Base-by-base conservation (phyloP, 2,113 vertebrate genomes). In the Myxocyprinus asiaticus region DNA sequence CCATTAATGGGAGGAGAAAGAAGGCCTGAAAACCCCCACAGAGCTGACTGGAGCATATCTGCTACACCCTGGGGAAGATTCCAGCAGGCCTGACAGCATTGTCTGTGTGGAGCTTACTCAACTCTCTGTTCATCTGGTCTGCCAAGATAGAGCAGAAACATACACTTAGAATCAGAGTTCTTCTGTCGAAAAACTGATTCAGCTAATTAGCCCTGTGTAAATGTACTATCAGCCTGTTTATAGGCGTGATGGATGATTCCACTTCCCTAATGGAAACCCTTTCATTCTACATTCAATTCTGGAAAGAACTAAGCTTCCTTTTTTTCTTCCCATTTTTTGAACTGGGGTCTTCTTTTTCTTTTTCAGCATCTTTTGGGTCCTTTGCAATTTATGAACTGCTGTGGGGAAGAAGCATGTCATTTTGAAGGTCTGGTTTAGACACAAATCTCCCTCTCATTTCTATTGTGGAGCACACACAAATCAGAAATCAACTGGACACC, bases 171-270 rank as follows among this genome's bases (percentile, higher is more conserved):
- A 48, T 76, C 47, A 76, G 61, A 63, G 33, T 50, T 76, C 44
- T 76, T 65, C 62, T 76, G 48, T 76, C 12, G 62, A 64, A 55
- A 65, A 65, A 76, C 73, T 55, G 74, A 65, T 76, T 76, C 33
- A 44, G 74, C 74, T 55, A 76, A 76, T 76, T 76, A 76, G 47
- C 74, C 50, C 8, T 17, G 48, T 76, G 73, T 76, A 50, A 33
- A 61, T 44, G 61, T 53, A 48, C 62, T 76, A 65, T 76, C 74
- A 6, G 22, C 15, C 48, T 65, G 48, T 76, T 64, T 65, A 61
- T 64, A 55, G 71, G 61, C 22, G 33, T 76, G 74, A 76, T 76
- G 48, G 48, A 65, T 76, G 74, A 76, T 55, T 7, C 44, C 73
- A 65, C 62, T 65, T 44, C 48, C n/a, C 73, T 44, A 15, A 63